Evolutionary conservation across 2,888 invertebrate species (phyloP).

Genomic region (Meandrusa payeni): DNA sequence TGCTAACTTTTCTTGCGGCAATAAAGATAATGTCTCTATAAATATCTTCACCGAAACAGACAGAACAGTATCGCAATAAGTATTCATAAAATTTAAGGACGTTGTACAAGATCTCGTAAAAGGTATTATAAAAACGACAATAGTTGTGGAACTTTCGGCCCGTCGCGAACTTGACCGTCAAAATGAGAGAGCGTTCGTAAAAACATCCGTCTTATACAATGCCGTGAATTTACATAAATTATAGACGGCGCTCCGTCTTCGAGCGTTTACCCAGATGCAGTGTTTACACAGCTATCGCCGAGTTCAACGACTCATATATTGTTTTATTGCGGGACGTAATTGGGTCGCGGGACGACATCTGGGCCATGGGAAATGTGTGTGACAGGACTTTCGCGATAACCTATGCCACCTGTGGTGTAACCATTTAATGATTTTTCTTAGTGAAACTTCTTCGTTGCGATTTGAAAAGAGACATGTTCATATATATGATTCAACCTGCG

Average conservation of each 20-base stretch:
- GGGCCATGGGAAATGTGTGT: slow-evolving; percentile 56
- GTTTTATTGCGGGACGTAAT: slow-evolving; percentile 74
- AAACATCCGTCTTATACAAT: slow-evolving; percentile 72
- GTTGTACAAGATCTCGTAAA: too few species aligned
- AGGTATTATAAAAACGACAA: slow-evolving; percentile 38
- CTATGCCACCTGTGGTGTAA: slow-evolving; percentile 27
- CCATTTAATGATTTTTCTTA: too few species aligned
- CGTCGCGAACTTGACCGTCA: slow-evolving; percentile 73
- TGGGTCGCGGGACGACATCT: slow-evolving; percentile 64
- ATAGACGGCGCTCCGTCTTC: slow-evolving; percentile 69
- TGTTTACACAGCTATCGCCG: slow-evolving; percentile 65
- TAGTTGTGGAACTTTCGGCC: slow-evolving; percentile 61
- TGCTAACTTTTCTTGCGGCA: too few species aligned
- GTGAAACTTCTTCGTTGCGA: too few species aligned
- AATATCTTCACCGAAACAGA: too few species aligned
- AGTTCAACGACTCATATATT: slow-evolving; percentile 75
- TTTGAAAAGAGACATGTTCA: too few species aligned
- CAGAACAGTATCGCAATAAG: too few species aligned
- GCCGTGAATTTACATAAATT: slow-evolving; percentile 79
- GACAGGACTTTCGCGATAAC: slow-evolving; percentile 40
- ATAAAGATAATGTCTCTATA: too few species aligned
- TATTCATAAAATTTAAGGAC: too few species aligned
- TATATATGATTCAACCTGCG: too few species aligned
- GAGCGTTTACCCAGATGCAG: slow-evolving; percentile 63
- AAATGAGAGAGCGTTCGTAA: slow-evolving; percentile 70